phyloP scores from a whole-genome alignment of 2,113 vertebrate species.

The Chionodraco myersi region DNA sequence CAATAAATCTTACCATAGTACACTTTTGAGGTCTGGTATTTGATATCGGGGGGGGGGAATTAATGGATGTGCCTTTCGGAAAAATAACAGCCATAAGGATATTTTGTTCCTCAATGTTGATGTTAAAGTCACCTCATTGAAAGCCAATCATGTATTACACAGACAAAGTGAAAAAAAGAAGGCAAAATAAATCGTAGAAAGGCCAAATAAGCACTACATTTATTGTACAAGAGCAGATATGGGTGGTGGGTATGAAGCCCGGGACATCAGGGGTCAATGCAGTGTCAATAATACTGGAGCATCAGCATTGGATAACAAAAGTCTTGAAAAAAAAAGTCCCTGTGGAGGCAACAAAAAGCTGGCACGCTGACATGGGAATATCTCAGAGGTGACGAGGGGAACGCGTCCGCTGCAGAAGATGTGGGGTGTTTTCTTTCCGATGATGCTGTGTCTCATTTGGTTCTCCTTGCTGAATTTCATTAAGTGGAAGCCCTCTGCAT shows the following conservation, averaged over 20 bases:
- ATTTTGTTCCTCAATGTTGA: constrained; percentile 11
- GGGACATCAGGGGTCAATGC: constrained; percentile 21
- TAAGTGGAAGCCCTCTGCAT: constrained; percentile 35
- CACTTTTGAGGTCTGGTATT: not conserved
- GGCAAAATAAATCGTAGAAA: constrained; percentile 30
- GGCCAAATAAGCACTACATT: constrained; percentile 50
- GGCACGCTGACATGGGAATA: constrained; percentile 1
- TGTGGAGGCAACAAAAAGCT: not conserved
- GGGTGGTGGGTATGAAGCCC: constrained; percentile 13
- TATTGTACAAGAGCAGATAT: constrained; percentile 50
- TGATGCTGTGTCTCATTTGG: constrained; percentile 29
- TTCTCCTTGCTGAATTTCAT: constrained; percentile 50
- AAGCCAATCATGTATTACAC: constrained; percentile 22
- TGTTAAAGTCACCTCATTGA: constrained; percentile 12
- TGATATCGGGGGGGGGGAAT: not conserved
- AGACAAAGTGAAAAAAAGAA: constrained; percentile 26
- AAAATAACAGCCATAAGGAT: constrained; percentile 23
- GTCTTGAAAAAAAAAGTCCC: not conserved
- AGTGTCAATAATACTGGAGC: constrained; percentile 40
- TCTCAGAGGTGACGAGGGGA: not conserved
- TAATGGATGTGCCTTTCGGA: constrained; percentile 2
- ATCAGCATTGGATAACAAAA: not conserved
- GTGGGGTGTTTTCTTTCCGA: not conserved
- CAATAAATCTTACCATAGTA: not conserved
- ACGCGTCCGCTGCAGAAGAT: constrained; percentile 4